Base-by-base conservation (phyloP, 2,888 invertebrate species). In the Drosophila macrospina region DNA sequence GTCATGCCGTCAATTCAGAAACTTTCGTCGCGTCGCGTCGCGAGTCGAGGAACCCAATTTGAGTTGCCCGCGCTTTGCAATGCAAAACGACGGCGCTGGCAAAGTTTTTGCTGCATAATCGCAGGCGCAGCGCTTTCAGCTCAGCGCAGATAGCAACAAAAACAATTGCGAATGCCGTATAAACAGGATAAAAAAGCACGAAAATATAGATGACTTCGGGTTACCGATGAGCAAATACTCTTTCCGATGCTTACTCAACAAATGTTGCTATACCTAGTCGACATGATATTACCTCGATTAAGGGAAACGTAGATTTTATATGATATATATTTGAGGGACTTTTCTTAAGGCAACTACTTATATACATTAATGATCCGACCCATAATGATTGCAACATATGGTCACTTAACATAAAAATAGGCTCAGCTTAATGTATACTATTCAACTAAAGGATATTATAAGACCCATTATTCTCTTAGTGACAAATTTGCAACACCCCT, bases 21-120 rank as follows among this genome's bases (percentile, higher is more conserved):
- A 75, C 66, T 79, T 77, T 72, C 65, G 42, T 47, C 52, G 50
- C 52, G 42, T 47, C 52, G 50, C 52, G 55, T 59, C 62, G 71
- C 54, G 34, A 36, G 44, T 68, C 57, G 68, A 71, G 74, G 55
- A 85, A 78, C 86, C 83, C 83, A 87, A 87, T 87, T 82, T 82
- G 68, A 69, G 75, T 77, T 77, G 56, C 68, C 64, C 78, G 74
- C 80, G 81, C 65, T 87, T 85, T 81, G 88, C 86, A 87, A 74
- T 87, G 77, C 81, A 87, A 86, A 85, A 87, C 77, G 76, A 67
- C 65, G 72, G 59, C 65, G 69, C 34, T 72, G 52, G 59, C 36
- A 85, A 85, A 85, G 69, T 85, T 85, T 85, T 87, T 79, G 72
- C 75, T 85, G 88, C 88, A 86, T 85, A 87, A 87, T 87, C 85